Evolutionary conservation across 2,113 vertebrate species (phyloP).

Genomic region (Tragelaphus imberbis): DNA sequence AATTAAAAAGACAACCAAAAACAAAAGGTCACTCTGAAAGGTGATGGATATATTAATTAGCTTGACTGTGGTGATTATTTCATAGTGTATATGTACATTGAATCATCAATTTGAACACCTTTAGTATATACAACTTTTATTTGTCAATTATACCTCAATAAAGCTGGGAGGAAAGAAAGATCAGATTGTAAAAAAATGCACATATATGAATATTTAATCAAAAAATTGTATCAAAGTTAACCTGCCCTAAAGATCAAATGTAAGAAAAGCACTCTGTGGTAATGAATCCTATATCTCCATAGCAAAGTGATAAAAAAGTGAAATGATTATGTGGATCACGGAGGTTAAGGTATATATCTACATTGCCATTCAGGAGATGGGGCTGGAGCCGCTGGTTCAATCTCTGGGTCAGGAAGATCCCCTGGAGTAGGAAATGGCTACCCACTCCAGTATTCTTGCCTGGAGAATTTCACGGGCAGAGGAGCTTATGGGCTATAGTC

Average conservation of each 20-base stretch:
- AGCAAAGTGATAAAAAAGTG: background rate
- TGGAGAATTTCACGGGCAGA: background rate
- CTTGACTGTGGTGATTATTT: background rate
- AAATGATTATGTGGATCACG: background rate
- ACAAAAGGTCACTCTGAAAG: background rate
- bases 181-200: background rate
- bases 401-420: background rate
- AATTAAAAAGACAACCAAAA: background rate
- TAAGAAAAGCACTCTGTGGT: background rate
- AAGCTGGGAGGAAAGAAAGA: background rate
- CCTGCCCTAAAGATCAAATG: slow-evolving; percentile 17
- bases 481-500: background rate
- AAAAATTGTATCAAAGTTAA: slow-evolving; percentile 15
- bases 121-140: background rate
- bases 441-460: background rate
- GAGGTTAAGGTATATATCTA: background rate
- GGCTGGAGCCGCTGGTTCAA: background rate
- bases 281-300: background rate
- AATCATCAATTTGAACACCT: background rate
- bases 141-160: background rate
- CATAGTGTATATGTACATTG: background rate
- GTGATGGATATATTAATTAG: background rate
- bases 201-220: background rate
- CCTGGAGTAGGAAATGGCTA: background rate
- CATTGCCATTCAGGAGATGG: background rate